Evolutionary conservation across 2,888 invertebrate species (phyloP).

Genomic region (Colostygia pectinataria): DNA sequence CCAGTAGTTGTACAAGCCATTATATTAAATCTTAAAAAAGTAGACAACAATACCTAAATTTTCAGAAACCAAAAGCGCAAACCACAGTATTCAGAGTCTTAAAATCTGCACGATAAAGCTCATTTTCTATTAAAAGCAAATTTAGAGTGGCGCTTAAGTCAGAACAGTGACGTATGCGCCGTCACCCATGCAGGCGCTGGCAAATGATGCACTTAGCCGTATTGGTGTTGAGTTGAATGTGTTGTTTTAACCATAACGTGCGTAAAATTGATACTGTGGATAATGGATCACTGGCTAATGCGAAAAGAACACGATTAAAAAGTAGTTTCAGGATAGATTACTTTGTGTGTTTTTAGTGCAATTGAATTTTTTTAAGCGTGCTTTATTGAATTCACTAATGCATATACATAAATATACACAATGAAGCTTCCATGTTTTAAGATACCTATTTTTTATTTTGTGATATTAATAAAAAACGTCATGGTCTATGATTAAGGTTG

Average conservation of each 20-base stretch:
- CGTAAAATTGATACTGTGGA: slow-evolving; percentile 51
- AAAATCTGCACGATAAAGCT: not conserved
- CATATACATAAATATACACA: too few relatives aligned
- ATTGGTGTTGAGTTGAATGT: slow-evolving; percentile 57
- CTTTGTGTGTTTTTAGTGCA: not conserved
- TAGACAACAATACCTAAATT: too few relatives aligned
- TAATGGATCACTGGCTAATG: slow-evolving; percentile 53
- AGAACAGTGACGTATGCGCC: slow-evolving; percentile 37
- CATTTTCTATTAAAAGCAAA: not conserved
- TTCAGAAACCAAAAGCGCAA: too few relatives aligned
- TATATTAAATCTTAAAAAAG: too few relatives aligned
- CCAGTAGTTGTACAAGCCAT: too few relatives aligned
- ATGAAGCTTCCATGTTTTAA: too few relatives aligned
- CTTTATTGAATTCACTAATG: too few relatives aligned
- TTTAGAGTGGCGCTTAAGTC: not conserved
- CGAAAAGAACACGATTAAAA: slow-evolving; percentile 46
- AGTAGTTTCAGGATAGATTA: slow-evolving; percentile 27
- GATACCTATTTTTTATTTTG: too few relatives aligned
- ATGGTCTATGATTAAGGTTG: slow-evolving; percentile 1
- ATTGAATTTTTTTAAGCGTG: too few relatives aligned
- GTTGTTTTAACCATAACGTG: slow-evolving; percentile 43
- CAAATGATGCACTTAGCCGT: slow-evolving; percentile 65
- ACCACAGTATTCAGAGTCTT: not conserved
- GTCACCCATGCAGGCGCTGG: slow-evolving; percentile 40
- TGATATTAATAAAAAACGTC: not conserved